Percentiles rank a stretch among this genome's conserved stretches.
Evolutionary conservation across 2,113 vertebrate genomes (phyloP).

Genomic region (Halichoeres trimaculatus): DNA sequence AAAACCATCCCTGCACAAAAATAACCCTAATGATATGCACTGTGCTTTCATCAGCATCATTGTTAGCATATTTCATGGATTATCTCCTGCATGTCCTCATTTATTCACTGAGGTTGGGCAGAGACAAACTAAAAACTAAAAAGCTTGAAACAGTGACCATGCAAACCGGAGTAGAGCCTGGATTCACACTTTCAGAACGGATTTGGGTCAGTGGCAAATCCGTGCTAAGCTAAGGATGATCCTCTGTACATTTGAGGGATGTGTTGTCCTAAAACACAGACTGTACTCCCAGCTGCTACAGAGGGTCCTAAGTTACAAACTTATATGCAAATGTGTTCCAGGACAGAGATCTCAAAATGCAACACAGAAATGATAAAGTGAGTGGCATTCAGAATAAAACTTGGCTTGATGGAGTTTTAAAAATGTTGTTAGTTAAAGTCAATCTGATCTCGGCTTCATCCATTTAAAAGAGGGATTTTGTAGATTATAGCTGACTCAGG

Average conservation of each 20-base stretch:
- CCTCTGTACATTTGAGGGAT: constrained; percentile 20
- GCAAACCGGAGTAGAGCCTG: constrained; percentile 26
- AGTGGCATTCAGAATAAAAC: too few relatives aligned
- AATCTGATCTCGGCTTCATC: too few relatives aligned
- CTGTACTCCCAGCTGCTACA: constrained; percentile 15
- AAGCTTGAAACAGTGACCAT: neutral
- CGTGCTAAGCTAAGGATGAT: constrained; percentile 39
- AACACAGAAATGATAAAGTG: neutral
- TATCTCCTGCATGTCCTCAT: neutral
- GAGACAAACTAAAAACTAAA: neutral
- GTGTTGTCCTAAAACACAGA: constrained; percentile 30
- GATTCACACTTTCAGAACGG: constrained; percentile 14
- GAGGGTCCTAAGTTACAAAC: neutral
- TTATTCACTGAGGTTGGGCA: neutral
- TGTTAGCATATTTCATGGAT: neutral
- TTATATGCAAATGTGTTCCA: constrained; percentile 7
- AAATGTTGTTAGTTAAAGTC: too few relatives aligned
- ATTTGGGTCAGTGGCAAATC: constrained; percentile 67
- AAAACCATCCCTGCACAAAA: neutral
- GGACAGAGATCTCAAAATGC: neutral
- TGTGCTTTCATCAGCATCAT: neutral
- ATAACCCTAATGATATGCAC: neutral
- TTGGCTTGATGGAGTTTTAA: too few relatives aligned
- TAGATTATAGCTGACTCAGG: too few relatives aligned
- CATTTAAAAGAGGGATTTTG: too few relatives aligned